Base-by-base conservation (phyloP, 2,113 vertebrate species). In the Monopterus albus region DNA sequence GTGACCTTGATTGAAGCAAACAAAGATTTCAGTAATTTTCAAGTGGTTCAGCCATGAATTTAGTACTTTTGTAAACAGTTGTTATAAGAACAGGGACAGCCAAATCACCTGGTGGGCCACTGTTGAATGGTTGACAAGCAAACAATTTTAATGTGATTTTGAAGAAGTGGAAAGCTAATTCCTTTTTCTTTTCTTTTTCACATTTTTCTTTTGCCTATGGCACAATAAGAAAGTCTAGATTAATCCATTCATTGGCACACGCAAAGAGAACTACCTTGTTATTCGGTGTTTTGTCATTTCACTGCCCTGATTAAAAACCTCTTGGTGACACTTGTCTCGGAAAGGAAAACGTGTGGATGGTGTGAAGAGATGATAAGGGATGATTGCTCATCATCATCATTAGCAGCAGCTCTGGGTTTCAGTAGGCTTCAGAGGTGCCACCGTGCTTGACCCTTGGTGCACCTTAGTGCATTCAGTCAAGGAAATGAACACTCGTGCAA, bases 401-500 rank as follows among this genome's bases (percentile, higher is more conserved):
- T 29, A 25, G 7, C 45, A 50, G 11, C 50, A 36, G 29, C 6
- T 14, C 51, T 52, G 11, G 25, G 25, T 75, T 76, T 78, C 35
- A 66, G 13, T 29, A 39, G 33, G 56, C 52, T 35, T 50, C 57
- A 47, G 55, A 47, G 47, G 39, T 58, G 18, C 56, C 29, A 23
- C 28, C 39, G 42, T 2, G 25, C 14, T 39, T 58, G 56, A 67
- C 71, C 66, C 75, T 76, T 76, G 57, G 47, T 83, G 75, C 61
- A 62, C 79, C 40, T 87, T 72, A 73, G 52, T 61, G 72, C 55
- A 21, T 47, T 43, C 68, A 86, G 82, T 86, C 68, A 80, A 84
- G 83, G 68, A 88, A 91, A 91, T 82, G 70, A 71, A 75, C 59
- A 57, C 59, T 82, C 40, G 50, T 76, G 76, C 71, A 85, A 87